Evolutionary conservation across 2,113 vertebrate species (phyloP).

Genomic region (Hyperopisus bebe): DNA sequence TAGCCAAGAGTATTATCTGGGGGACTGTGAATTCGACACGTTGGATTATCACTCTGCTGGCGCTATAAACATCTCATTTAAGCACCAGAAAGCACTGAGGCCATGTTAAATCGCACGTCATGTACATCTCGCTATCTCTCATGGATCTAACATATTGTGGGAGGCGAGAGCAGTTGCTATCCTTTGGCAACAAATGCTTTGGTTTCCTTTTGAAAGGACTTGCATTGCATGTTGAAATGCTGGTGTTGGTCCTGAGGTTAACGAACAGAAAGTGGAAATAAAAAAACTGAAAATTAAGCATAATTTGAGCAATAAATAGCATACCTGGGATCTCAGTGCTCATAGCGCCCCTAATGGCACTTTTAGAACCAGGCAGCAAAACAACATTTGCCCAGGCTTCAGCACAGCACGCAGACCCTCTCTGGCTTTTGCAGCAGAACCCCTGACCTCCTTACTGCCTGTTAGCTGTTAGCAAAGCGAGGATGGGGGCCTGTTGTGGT

Average conservation of each 20-base stretch:
- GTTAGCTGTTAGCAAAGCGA: not conserved
- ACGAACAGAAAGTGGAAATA: slow-evolving; percentile 44
- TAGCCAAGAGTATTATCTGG: not conserved
- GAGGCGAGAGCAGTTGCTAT: not conserved
- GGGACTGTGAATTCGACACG: not conserved
- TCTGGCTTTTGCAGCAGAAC: not conserved
- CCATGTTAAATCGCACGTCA: not conserved
- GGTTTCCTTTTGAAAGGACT: slow-evolving; percentile 32
- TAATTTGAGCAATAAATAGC: slow-evolving; percentile 28
- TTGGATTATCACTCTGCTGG: not conserved
- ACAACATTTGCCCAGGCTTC: not conserved
- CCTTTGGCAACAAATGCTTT: not conserved
- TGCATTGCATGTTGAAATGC: slow-evolving; percentile 37
- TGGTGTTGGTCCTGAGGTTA: slow-evolving; percentile 49
- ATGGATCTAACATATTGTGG: not conserved
- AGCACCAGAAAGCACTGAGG: not conserved
- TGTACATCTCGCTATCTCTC: not conserved
- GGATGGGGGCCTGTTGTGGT: not conserved
- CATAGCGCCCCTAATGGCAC: not conserved
- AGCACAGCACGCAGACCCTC: not conserved
- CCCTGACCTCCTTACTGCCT: not conserved
- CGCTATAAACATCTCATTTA: not conserved
- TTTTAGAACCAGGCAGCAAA: not conserved
- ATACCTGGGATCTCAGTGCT: not conserved
- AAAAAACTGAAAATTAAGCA: slow-evolving; percentile 46